A percentile compares a stretch with the other conserved stretches of the same genome.
Conservation (phyloP, 1,140 invertebrate genomes). For the Papilio polytes region DNA sequence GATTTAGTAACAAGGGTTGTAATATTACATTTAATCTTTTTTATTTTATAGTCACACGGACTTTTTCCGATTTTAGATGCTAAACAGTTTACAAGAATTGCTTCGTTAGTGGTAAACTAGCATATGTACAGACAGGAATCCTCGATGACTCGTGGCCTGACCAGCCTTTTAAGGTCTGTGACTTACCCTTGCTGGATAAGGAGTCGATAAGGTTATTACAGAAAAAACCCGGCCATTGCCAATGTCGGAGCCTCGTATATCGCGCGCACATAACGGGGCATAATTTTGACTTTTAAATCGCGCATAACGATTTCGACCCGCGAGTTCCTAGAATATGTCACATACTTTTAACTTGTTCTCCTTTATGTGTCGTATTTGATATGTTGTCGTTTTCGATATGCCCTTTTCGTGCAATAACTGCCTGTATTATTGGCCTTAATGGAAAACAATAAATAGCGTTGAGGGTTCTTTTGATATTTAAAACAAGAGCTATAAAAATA, state of each 20-base stretch:
- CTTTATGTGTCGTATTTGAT: slow-evolving; percentile 17
- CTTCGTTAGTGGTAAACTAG: not conserved
- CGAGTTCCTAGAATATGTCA: slow-evolving; percentile 38
- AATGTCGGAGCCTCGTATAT: slow-evolving; percentile 55
- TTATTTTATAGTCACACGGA: no score
- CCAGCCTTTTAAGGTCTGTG: slow-evolving; percentile 58
- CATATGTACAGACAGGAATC: not conserved
- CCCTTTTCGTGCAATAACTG: slow-evolving; percentile 1
- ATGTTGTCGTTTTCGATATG: slow-evolving; percentile 20
- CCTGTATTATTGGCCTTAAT: slow-evolving; percentile 15
- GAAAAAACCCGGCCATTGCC: slow-evolving; percentile 67
- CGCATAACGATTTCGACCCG: slow-evolving; percentile 1
- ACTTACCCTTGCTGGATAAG: slow-evolving; percentile 65
- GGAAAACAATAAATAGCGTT: slow-evolving; percentile 18
- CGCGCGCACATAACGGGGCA: slow-evolving; percentile 38
- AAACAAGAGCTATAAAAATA: not conserved
- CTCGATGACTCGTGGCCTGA: slow-evolving; percentile 28
- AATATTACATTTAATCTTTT: no score
- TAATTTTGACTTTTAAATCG: slow-evolving; percentile 53
- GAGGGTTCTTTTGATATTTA: not conserved
- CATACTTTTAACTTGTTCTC: slow-evolving; percentile 35
- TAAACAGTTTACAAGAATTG: not conserved
- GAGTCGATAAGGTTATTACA: slow-evolving; percentile 61
- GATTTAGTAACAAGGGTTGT: no score
- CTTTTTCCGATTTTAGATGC: not conserved